A percentile compares a stretch with the other conserved stretches of the same genome.
Evolutionary conservation across 2,113 vertebrate species (phyloP).

Genomic region (Heteronetta atricapilla): DNA sequence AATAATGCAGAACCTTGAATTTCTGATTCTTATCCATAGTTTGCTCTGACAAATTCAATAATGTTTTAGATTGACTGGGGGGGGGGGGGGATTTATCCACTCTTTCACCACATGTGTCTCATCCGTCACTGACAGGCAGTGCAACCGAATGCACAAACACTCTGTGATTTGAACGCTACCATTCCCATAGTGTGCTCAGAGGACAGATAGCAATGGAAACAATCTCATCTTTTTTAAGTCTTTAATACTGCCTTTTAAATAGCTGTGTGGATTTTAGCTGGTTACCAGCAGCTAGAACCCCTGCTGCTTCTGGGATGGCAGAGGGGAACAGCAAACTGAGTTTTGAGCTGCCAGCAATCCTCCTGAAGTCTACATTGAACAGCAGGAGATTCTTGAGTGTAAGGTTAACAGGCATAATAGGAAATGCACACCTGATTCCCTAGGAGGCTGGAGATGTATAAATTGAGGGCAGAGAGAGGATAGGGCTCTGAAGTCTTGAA

Average conservation of each 20-base stretch:
- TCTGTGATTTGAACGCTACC: not conserved
- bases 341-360: conserved; percentile 20
- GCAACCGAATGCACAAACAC: not conserved
- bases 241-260: conserved; percentile 37
- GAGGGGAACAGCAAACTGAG: conserved; percentile 9
- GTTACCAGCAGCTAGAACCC: not conserved
- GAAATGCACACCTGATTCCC: not conserved
- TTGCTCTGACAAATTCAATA: not conserved
- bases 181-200: not conserved
- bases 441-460: not conserved
- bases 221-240: conserved; percentile 3
- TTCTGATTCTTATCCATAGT: not conserved
- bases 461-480: not conserved
- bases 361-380: conserved; percentile 20
- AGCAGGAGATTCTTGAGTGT: conserved; percentile 23
- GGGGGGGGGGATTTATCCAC: not conserved
- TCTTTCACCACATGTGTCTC: not conserved
- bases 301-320: conserved; percentile 44
- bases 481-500: not conserved
- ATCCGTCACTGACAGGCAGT: not conserved
- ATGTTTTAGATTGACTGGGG: not conserved
- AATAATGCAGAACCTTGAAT: not conserved
- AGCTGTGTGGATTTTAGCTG: conserved; percentile 21
- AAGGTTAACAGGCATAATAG: not conserved
- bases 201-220: not conserved